Conservation (phyloP, 1,140 invertebrate genomes). For the Orius insidiosus region DNA sequence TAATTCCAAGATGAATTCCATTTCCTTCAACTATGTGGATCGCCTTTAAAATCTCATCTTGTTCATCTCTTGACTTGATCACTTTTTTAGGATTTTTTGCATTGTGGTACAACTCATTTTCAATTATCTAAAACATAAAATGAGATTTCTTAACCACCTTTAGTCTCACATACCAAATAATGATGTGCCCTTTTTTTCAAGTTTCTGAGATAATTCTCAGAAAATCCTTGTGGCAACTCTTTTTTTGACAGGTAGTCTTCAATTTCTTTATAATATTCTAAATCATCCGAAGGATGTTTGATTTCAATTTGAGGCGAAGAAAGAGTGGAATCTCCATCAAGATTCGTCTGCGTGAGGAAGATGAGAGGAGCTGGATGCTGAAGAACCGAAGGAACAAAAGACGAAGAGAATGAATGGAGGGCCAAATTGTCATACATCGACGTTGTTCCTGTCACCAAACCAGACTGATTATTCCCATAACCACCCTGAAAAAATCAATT, state of each 20-base stretch:
- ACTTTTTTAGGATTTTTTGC: conserved; percentile 21
- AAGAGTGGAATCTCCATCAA: background rate
- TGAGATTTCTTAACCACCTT: too few species aligned
- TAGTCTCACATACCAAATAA: conserved; percentile 18
- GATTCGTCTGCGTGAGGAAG: too few species aligned
- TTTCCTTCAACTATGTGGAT: conserved; percentile 20
- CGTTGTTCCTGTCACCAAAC: too few species aligned
- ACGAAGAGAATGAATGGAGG: too few species aligned
- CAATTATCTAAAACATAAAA: conserved; percentile 15
- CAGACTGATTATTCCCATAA: too few species aligned
- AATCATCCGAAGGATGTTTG: conserved; percentile 12
- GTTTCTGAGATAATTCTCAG: conserved; percentile 16
- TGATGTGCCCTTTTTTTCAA: conserved; percentile 18
- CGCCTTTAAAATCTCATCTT: conserved; percentile 18
- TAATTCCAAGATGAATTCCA: conserved; percentile 25
- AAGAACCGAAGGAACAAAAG: too few species aligned
- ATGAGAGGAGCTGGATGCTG: too few species aligned
- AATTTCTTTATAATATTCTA: conserved; percentile 18
- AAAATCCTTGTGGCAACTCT: conserved; percentile 13
- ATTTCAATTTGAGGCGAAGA: background rate
- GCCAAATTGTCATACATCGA: too few species aligned
- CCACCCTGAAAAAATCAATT: too few species aligned
- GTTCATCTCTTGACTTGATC: conserved; percentile 19
- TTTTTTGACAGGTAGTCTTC: conserved; percentile 13
- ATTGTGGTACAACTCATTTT: conserved; percentile 21